Base-by-base conservation (phyloP, 1,140 invertebrate genomes). In the Hirudo medicinalis region DNA sequence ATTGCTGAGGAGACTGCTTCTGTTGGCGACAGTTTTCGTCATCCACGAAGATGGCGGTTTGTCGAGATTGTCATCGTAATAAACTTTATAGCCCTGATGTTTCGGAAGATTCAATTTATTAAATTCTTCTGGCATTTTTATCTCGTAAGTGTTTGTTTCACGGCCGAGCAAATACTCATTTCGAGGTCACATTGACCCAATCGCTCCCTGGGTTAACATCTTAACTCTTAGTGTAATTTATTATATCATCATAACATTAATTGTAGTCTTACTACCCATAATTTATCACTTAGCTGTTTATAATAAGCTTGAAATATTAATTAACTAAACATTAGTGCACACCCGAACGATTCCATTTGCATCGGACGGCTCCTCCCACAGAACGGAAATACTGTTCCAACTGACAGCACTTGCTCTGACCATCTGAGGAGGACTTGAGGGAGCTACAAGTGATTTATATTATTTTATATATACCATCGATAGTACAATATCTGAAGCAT, bases 281-380 rank as follows among this genome's bases (percentile, higher is more conserved):
- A 49, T 49, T 49, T 49, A 5, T 49, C 11, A 49, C 43, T 17
- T 49, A 15, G 43, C 43, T 36, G 32, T 6, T 36, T 36, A 49
- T 49, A 49, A 13, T 49, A 49, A 5, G 15, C 43, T 1, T 49
- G 13, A 9, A 49, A 11, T 49, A 49, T 49, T 49, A 17, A 49
- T 49, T 49, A 49, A 49, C 43, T 49, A 49, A 49, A 49, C 11
- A 1, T 49, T 36, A 2, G 15, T 49, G 20, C 22, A 13, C 8
- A 68, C 67, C 67, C 40, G 20, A 6, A 68, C 32, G 29, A 88
- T 86, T 57, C 94, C 94, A 83, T 94, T 92, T 87, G 89, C 78
- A 86, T 88, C 86, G 43, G 90, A 89, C 72, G 94, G 94, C 74
- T 93, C 91, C 77, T 88, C 86, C 94, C 94, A 97, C 72, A 86